A percentile compares a stretch with the other conserved stretches of the same genome.
phyloP scores from a whole-genome alignment of 2,888 invertebrate species.

The Tiliacea citrago region DNA sequence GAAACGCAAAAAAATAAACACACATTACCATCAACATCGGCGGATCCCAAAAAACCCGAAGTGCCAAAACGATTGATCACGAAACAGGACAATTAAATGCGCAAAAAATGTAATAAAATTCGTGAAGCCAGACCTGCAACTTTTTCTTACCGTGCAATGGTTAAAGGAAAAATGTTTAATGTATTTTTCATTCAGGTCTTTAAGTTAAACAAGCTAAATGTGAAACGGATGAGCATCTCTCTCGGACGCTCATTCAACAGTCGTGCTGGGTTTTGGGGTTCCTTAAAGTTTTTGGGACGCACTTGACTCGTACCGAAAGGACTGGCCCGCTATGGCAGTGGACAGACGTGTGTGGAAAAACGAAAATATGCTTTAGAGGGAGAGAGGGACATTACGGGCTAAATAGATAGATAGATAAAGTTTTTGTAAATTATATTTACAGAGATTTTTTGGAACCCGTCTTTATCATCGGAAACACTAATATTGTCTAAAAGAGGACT shows the following conservation, averaged over 20 bases:
- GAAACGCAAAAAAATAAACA: slow-evolving; percentile 22
- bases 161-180: slow-evolving; percentile 71
- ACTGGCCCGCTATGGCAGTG: not conserved
- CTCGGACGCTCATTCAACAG: slow-evolving; percentile 62
- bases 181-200: slow-evolving; percentile 75
- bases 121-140: slow-evolving; percentile 20
- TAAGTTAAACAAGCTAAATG: slow-evolving; percentile 64
- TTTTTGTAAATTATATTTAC: not conserved
- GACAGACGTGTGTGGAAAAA: too few species aligned
- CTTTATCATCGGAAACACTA: not conserved
- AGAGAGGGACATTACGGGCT: not conserved
- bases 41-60: slow-evolving; percentile 53
- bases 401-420: not conserved
- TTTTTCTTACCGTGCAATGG: slow-evolving; percentile 55
- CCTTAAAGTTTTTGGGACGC: slow-evolving; percentile 13
- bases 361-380: not conserved
- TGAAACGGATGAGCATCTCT: slow-evolving; percentile 62
- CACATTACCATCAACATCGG: slow-evolving; percentile 52
- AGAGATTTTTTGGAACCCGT: not conserved
- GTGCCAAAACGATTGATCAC: slow-evolving; percentile 54
- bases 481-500: not conserved
- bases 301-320: not conserved
- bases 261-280: slow-evolving; percentile 59
- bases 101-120: slow-evolving; percentile 61
- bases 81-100: slow-evolving; percentile 58